phyloP scores from a whole-genome alignment of 1,140 invertebrate species.

The Apocrypta bakeri region DNA sequence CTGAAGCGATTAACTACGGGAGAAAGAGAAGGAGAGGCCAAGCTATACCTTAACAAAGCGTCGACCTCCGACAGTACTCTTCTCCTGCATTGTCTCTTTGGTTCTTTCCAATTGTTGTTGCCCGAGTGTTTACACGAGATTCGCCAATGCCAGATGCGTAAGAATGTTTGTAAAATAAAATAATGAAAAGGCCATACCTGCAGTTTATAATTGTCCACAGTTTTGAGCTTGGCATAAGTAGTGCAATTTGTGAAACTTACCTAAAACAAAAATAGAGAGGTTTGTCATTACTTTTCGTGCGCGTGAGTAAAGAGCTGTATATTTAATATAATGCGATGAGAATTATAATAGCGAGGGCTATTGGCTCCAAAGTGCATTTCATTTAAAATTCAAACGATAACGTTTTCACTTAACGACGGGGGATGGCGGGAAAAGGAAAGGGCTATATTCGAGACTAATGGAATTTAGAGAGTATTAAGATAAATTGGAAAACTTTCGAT shows the following conservation, averaged over 20 bases:
- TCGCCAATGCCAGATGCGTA: background rate
- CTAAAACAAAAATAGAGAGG: constrained; percentile 40
- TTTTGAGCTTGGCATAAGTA: too few species aligned
- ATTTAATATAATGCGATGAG: constrained; percentile 19
- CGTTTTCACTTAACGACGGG: constrained; percentile 6
- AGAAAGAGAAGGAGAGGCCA: background rate
- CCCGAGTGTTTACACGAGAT: constrained; percentile 17
- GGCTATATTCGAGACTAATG: background rate
- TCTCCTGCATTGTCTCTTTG: background rate
- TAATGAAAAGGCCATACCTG: too few species aligned
- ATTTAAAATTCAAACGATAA: constrained; percentile 10
- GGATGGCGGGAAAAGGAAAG: background rate
- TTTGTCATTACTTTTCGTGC: background rate
- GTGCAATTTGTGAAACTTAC: constrained; percentile 32
- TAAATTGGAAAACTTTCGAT: constrained; percentile 14
- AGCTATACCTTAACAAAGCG: background rate
- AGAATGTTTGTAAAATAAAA: background rate
- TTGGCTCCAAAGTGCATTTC: constrained; percentile 1
- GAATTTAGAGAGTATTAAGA: constrained; percentile 7
- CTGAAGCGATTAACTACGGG: constrained; percentile 1
- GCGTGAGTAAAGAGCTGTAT: background rate
- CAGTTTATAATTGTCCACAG: too few species aligned
- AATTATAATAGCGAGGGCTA: background rate
- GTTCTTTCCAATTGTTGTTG: background rate
- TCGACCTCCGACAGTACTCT: background rate